Evolutionary conservation across 2,113 vertebrate species (phyloP), one percentile per base, ranked within the genome.

Genomic region (Silurus glanis): DNA sequence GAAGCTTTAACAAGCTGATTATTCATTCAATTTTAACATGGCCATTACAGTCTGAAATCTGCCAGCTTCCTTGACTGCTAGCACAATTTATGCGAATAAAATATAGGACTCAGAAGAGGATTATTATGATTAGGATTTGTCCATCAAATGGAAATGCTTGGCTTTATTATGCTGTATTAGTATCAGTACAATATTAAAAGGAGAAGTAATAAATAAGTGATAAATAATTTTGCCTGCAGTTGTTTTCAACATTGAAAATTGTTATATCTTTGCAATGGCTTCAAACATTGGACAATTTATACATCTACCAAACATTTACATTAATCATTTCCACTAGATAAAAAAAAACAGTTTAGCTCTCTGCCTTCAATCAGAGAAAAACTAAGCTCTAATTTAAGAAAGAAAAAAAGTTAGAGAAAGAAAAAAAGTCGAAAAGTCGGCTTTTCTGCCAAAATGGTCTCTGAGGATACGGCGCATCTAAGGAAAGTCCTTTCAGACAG

Each of bases 61-160:
- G 3, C 37, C 53, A 76, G 75, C 67, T 58, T 78, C 61, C 49
- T 75, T 82, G 74, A 61, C 56, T 49, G 49, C 85, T 85, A 45
- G 61, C 78, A 76, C 28, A 72, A n/a, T 82, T 82, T 76, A 84
- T 71, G 67, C 61, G 85, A 89, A 87, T 85, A 49, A 87, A 69
- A 71, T 17, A 69, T 53, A n/a, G 49, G 45, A 66, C 69, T 82
- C 75, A 61, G 86, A 83, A 69, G 86, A 49, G 74, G 66, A 74
- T 61, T 25, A 49, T 64, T 61, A 74, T 2, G 14, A 62, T 51
- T 17, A 58, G 5, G n/a, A 45, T 83, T 83, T 45, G 28, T 61
- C 28, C 19, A 61, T 6, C 21, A 58, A 37, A 1, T 45, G 16
- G 25, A 79, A 79, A 37, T 28, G 16, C 19, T 58, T 17, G 55